Conservation (phyloP, 2,888 invertebrate species). For the Nymphalis c-album region DNA sequence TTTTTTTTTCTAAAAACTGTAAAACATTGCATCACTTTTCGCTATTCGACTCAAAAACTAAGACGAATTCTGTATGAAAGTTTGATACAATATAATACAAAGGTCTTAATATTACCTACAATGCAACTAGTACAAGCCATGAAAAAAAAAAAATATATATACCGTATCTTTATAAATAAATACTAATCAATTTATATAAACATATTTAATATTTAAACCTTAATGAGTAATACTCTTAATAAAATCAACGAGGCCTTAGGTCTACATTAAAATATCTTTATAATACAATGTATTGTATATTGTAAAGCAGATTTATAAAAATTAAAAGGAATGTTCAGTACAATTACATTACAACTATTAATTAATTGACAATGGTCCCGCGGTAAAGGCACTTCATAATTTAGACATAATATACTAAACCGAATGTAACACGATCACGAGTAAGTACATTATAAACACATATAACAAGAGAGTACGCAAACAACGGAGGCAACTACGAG, state of each 20-base stretch:
- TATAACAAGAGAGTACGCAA: constrained; percentile 5
- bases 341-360: constrained; percentile 49
- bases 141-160: no score
- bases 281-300: constrained; percentile 49
- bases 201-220: constrained; percentile 65
- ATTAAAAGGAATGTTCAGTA: constrained; percentile 75
- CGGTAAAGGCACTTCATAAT: constrained; percentile 55
- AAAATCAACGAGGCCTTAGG: constrained; percentile 70
- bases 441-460: constrained; percentile 40
- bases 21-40: not conserved
- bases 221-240: constrained; percentile 73
- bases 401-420: constrained; percentile 24
- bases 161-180: constrained; percentile 31
- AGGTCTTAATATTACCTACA: no score
- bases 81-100: no score
- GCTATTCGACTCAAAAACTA: no score
- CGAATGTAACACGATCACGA: constrained; percentile 17
- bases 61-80: no score
- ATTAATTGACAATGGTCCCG: constrained; percentile 69
- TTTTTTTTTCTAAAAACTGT: not conserved
- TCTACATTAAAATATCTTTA: constrained; percentile 60
- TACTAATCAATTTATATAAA: constrained; percentile 46
- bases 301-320: constrained; percentile 58
- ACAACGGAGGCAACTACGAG: no score
- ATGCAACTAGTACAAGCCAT: no score